These are phyloP conservation scores for Zapus hudsonius DNA, from an alignment of 2,113 vertebrate genomes.

Conservation along the genomic window DNA sequence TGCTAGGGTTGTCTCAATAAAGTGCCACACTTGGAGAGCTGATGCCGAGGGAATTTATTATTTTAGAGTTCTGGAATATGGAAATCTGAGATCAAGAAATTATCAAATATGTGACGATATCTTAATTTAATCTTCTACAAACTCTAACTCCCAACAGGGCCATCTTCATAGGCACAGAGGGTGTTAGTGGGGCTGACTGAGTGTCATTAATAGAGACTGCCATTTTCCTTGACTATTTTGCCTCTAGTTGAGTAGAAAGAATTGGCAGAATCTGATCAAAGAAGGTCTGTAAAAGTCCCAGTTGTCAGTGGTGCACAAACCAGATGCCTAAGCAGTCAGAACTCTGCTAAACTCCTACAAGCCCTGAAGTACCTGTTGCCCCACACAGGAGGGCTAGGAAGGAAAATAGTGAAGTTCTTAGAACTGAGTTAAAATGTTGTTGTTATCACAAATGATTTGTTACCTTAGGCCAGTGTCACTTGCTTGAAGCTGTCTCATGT, in stretches of 20 bases:
- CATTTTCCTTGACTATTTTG: background rate
- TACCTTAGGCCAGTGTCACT: background rate
- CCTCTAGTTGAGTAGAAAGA: too few relatives aligned
- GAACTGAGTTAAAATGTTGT: background rate
- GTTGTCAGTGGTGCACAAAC: background rate
- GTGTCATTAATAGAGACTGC: background rate
- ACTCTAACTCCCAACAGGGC: background rate
- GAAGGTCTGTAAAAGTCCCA: background rate
- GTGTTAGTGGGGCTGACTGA: background rate
- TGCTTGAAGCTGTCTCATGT: background rate
- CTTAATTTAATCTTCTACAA: background rate
- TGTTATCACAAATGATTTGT: background rate
- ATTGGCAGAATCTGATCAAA: background rate
- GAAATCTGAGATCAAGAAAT: background rate
- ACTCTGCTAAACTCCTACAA: background rate
- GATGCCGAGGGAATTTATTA: background rate
- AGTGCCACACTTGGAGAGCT: background rate
- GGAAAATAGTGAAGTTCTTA: too few relatives aligned
- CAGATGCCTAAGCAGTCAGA: background rate
- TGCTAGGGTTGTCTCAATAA: background rate
- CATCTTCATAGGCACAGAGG: background rate
- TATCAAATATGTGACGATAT: background rate
- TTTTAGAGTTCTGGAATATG: background rate
- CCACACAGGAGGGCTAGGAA: background rate
- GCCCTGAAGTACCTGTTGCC: background rate